Conservation (phyloP, 2,888 invertebrate genomes). For the Aporophyla nigra region DNA sequence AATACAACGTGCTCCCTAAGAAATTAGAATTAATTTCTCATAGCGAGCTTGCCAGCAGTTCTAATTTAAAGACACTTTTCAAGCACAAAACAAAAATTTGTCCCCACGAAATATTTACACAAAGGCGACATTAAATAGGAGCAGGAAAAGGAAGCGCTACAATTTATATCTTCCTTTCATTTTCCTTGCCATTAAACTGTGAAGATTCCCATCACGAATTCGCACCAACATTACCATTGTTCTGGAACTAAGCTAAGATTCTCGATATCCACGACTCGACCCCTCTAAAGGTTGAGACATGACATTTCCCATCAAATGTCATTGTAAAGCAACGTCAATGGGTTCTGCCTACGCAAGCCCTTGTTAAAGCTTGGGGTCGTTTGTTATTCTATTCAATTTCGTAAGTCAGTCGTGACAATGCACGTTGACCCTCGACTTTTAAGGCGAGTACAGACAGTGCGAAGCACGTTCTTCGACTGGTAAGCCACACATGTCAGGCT, state of each 20-base stretch:
- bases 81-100: neutral
- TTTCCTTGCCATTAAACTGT: slow-evolving; percentile 36
- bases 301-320: slow-evolving; percentile 72
- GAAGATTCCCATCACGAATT: slow-evolving; percentile 42
- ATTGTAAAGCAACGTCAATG: slow-evolving; percentile 58
- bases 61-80: neutral
- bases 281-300: slow-evolving; percentile 69
- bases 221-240: slow-evolving; percentile 68
- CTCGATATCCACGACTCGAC: slow-evolving; percentile 60
- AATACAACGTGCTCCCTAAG: slow-evolving; percentile 9
- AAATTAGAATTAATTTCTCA: slow-evolving; percentile 22
- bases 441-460: neutral
- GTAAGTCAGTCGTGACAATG: slow-evolving; percentile 13
- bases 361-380: slow-evolving; percentile 13
- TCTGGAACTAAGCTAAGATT: slow-evolving; percentile 66
- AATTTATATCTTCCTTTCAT: slow-evolving; percentile 42
- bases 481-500: neutral
- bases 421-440: slow-evolving; percentile 4
- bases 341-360: slow-evolving; percentile 28
- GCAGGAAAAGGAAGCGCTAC: slow-evolving; percentile 21
- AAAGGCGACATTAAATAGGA: slow-evolving; percentile 35
- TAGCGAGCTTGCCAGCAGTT: neutral
- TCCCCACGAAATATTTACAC: slow-evolving; percentile 21
- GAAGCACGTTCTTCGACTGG: neutral
- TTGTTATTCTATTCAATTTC: slow-evolving; percentile 11